Conservation (phyloP, 2,797 vertebrate genomes). For the Thalassophryne amazonica region DNA sequence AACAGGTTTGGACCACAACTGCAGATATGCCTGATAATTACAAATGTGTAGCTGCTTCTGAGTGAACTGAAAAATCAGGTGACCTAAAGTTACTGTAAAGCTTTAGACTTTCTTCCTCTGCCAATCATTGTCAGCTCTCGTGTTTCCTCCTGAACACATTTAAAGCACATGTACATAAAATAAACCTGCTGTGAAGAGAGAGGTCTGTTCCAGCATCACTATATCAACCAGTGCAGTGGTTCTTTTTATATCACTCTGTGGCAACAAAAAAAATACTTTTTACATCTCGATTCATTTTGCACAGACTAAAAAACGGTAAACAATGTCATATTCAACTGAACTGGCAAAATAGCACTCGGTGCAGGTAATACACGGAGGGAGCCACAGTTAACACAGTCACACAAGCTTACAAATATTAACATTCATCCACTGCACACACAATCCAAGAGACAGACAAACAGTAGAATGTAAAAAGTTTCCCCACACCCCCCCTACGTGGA, state of each 20-base stretch:
- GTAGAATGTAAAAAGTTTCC: constrained; percentile 56
- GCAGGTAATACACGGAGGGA: constrained; percentile 58
- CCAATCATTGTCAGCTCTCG: constrained; percentile 26
- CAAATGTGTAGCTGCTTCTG: constrained; percentile 36
- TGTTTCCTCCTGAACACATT: constrained; percentile 10
- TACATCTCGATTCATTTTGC: constrained; percentile 59
- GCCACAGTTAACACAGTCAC: constrained; percentile 52
- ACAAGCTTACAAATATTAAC: constrained; percentile 52
- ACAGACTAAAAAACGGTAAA: constrained; percentile 69
- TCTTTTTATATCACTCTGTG: constrained; percentile 29
- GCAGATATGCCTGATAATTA: no score
- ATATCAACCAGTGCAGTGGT: constrained; percentile 52
- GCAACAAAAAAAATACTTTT: constrained; percentile 40
- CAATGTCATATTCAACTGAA: constrained; percentile 55
- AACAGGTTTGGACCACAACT: no score
- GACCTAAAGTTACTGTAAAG: constrained; percentile 16
- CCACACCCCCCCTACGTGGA: no score
- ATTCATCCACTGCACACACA: constrained; percentile 40
- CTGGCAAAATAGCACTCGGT: constrained; percentile 63
- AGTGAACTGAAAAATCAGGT: constrained; percentile 23
- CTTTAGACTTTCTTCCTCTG: constrained; percentile 15
- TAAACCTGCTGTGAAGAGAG: constrained; percentile 58
- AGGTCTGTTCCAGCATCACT: constrained; percentile 63
- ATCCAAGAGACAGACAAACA: constrained; percentile 49
- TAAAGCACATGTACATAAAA: constrained; percentile 29